Conservation (phyloP, 2,113 vertebrate species). For the Siphamia tubifer region DNA sequence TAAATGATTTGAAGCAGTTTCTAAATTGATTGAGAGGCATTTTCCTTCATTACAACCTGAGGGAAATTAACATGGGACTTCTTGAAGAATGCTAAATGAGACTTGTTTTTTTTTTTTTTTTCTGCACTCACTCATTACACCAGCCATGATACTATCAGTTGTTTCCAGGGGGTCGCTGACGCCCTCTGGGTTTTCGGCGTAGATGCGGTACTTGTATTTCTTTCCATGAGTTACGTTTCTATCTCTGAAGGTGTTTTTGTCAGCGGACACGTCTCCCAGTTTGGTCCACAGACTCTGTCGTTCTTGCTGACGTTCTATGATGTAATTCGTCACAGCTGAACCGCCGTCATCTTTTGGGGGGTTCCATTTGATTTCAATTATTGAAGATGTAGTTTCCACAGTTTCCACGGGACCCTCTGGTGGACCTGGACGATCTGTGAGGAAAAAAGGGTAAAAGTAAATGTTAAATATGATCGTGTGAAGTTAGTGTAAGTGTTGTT, state of each 20-base stretch:
- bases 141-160: conserved; percentile 80
- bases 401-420: conserved; percentile 85
- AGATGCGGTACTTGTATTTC: conserved; percentile 86
- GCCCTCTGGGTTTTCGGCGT: conserved; percentile 83
- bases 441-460: not conserved
- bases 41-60: conserved; percentile 32
- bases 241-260: conserved; percentile 78
- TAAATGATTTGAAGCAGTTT: conserved; percentile 13
- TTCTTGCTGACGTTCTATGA: conserved; percentile 80
- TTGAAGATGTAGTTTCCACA: conserved; percentile 66
- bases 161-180: conserved; percentile 82
- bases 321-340: conserved; percentile 78
- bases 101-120: conserved; percentile 11
- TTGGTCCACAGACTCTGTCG: conserved; percentile 81
- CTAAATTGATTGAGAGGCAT: conserved; percentile 15
- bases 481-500: not conserved
- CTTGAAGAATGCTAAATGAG: conserved; percentile 25
- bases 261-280: conserved; percentile 75
- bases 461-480: not conserved
- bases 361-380: conserved; percentile 83
- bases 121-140: conserved; percentile 78
- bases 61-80: conserved; percentile 21
- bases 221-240: conserved; percentile 78
- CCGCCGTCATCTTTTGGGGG: conserved; percentile 85
- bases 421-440: conserved; percentile 81